Percentiles rank a stretch among this genome's conserved stretches.
Conservation (phyloP, 2,888 invertebrate species). For the Idaea straminata region DNA sequence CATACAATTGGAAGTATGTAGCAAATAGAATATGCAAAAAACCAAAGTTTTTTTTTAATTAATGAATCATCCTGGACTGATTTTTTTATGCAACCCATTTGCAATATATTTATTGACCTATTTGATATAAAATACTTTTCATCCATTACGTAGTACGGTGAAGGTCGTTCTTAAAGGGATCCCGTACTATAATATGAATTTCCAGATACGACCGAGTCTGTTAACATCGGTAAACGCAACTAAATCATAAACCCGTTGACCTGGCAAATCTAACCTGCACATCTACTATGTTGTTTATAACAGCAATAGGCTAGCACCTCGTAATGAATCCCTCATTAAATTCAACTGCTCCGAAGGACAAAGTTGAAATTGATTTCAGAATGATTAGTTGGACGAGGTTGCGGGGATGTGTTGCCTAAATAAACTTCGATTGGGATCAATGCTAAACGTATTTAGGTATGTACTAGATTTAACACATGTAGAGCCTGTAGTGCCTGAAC, state of each 20-base stretch:
- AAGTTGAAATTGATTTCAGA: constrained; percentile 37
- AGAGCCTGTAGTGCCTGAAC: not conserved
- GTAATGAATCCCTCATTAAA: constrained; percentile 42
- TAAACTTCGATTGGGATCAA: constrained; percentile 22
- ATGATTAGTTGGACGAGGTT: constrained; percentile 15
- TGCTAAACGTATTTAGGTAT: constrained; percentile 4
- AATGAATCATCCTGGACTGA: no score
- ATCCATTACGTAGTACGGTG: no score
- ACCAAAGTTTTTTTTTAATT: no score
- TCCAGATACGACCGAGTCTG: constrained; percentile 32
- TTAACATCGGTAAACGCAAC: constrained; percentile 41
- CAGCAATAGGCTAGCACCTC: constrained; percentile 40
- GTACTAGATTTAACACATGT: no score
- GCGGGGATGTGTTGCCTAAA: constrained; percentile 25
- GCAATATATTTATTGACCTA: no score
- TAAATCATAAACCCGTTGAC: constrained; percentile 54
- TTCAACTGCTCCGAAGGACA: constrained; percentile 33
- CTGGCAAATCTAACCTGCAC: constrained; percentile 38
- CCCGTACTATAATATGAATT: constrained; percentile 18
- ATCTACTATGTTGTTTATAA: constrained; percentile 45
- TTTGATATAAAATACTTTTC: no score
- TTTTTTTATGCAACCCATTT: no score
- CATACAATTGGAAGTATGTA: no score
- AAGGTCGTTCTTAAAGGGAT: no score
- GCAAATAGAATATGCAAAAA: no score